Conservation (phyloP, 1,140 invertebrate species). For the Papilio machaon region DNA sequence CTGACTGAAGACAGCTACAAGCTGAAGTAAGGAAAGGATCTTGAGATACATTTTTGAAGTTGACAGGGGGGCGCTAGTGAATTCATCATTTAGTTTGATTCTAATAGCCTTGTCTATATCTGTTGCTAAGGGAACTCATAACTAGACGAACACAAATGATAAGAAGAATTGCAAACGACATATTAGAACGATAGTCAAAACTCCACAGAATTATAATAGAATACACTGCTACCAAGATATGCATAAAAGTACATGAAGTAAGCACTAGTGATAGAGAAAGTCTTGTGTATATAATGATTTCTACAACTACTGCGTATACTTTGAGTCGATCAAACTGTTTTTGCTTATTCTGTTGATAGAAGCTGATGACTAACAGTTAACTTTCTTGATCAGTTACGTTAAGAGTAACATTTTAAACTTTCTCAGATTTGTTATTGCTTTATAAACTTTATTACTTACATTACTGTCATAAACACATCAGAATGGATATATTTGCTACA, state of each 20-base stretch:
- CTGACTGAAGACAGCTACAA: too few species aligned
- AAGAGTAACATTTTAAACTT: background rate
- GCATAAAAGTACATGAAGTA: background rate
- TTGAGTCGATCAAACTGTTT: slow-evolving; percentile 31
- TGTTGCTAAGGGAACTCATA: too few species aligned
- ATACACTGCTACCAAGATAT: too few species aligned
- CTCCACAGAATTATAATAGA: too few species aligned
- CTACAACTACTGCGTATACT: background rate
- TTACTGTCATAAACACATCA: background rate
- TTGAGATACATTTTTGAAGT: too few species aligned
- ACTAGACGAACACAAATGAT: too few species aligned
- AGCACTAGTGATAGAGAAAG: slow-evolving; percentile 17
- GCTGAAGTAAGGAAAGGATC: too few species aligned
- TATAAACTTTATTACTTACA: background rate
- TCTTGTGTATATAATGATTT: background rate
- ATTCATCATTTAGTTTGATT: too few species aligned
- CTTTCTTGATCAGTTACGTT: slow-evolving; percentile 28
- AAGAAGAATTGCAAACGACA: too few species aligned
- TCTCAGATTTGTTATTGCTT: slow-evolving; percentile 4
- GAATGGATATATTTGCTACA: background rate
- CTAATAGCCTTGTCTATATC: too few species aligned
- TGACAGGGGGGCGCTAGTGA: too few species aligned
- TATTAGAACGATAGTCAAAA: too few species aligned
- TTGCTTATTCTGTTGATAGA: slow-evolving; percentile 4
- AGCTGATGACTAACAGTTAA: slow-evolving; percentile 21